phyloP scores from a whole-genome alignment of 2,113 vertebrate genomes.

The Campylorhamphus procurvoides region DNA sequence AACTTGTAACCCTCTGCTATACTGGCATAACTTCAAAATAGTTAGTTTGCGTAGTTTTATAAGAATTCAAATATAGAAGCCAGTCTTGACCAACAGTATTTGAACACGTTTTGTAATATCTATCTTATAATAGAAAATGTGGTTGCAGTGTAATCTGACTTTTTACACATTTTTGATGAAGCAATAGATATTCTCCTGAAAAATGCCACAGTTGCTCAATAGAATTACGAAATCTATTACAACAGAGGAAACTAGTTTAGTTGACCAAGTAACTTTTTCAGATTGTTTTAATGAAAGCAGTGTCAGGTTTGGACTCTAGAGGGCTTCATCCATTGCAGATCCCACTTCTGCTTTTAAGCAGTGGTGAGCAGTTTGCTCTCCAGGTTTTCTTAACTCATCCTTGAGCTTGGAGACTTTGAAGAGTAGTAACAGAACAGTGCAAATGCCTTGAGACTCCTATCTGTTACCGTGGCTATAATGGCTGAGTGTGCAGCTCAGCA shows the following conservation, averaged over 20 bases:
- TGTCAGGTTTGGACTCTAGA: constrained; percentile 14
- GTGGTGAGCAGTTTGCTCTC: background rate
- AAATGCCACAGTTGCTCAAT: background rate
- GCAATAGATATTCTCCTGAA: background rate
- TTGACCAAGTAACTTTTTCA: background rate
- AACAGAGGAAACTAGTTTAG: background rate
- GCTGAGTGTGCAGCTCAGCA: background rate
- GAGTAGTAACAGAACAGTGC: background rate
- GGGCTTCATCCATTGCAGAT: background rate
- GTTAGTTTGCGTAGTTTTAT: background rate
- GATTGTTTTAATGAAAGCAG: background rate
- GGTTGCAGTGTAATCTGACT: background rate
- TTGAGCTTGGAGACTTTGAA: background rate
- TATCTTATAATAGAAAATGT: background rate
- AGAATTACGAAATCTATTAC: background rate
- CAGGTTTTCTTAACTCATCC: background rate
- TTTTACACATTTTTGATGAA: background rate
- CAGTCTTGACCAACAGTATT: background rate
- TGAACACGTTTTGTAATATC: background rate
- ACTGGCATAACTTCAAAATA: background rate
- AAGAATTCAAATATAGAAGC: background rate
- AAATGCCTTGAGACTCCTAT: background rate
- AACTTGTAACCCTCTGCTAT: background rate
- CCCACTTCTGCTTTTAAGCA: background rate
- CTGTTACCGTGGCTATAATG: background rate